These are phyloP conservation scores for Tetrao urogallus DNA, from an alignment of 2,113 vertebrate genomes.

Conservation along the genomic window DNA sequence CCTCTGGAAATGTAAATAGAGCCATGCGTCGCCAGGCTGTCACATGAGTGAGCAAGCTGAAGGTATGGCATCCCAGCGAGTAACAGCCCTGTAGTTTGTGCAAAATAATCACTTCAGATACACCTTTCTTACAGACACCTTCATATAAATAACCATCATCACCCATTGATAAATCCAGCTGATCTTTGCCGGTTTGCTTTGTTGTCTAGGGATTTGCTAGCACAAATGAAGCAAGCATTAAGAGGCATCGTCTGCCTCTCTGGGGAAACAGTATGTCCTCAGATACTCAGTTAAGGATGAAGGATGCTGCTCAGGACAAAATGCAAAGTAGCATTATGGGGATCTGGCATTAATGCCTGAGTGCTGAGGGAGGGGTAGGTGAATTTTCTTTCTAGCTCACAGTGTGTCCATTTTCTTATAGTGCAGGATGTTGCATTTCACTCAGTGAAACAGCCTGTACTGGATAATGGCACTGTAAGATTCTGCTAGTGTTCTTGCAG, in stretches of 20 bases:
- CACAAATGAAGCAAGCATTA: neutral
- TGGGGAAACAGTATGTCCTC: neutral
- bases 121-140: neutral
- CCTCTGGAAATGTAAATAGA: neutral
- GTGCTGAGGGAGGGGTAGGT: neutral
- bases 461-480: neutral
- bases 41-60: neutral
- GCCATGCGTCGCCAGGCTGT: neutral
- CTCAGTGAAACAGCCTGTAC: neutral
- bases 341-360: neutral
- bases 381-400: neutral
- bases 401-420: neutral
- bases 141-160: neutral
- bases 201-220: neutral
- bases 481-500: neutral
- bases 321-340: neutral
- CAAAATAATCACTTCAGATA: neutral
- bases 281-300: neutral
- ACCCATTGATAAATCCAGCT: slow-evolving; percentile 1
- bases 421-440: neutral
- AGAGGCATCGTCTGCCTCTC: neutral
- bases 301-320: neutral
- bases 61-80: fast-evolving
- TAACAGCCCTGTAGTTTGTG: neutral
- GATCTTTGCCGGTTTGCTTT: slow-evolving; percentile 16